Base-by-base conservation (phyloP, 1,140 invertebrate species). In the Drosophila malerkotliana region DNA sequence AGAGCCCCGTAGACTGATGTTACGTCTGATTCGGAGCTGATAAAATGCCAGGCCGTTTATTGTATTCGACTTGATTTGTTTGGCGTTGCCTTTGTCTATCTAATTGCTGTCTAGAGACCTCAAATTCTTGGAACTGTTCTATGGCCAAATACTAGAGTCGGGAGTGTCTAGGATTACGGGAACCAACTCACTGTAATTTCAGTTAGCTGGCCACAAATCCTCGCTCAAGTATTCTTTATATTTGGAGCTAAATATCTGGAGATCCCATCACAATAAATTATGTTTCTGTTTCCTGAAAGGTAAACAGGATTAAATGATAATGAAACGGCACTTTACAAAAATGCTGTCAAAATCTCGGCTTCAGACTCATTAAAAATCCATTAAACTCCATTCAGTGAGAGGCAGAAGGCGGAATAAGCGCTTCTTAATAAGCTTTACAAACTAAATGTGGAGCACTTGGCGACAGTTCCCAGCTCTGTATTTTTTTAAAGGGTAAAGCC, bases 361-460 rank as follows among this genome's bases (percentile, higher is more conserved):
- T 71, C 68, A 72, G 72, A 57, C 79, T 88, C 83, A 88, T 88
- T 88, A 88, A 88, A 88, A 88, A 83, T 88, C 83, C 83, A 88
- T 88, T 88, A 88, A 87, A 87, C 55, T 72, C 26, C 3, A 9
- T 47, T 4, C 18, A 34, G 47, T 51, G 8, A 53, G 45, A 41
- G 44, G 47, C 44, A 48, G 28, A 45, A 3, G 8, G 28, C 54
- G 39, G 66, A 37, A 51, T 52, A 66, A 57, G 47, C 64, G 37
- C 44, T 52, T 63, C 74, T 87, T 87, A 82, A 87, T 88, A 88
- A 88, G 82, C 82, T 81, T 82, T 84, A 87, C 74, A 77, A 68
- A 60, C 61, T 63, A 63, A 44, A 63, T 63, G 52, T 82, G 83
- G 83, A 79, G 79, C 79, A 88, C 67, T 88, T 88, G 83, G 79